These are phyloP conservation scores for Spizaetus ornatus DNA, from an alignment of 2,113 vertebrate genomes.

Conservation along the genomic window DNA sequence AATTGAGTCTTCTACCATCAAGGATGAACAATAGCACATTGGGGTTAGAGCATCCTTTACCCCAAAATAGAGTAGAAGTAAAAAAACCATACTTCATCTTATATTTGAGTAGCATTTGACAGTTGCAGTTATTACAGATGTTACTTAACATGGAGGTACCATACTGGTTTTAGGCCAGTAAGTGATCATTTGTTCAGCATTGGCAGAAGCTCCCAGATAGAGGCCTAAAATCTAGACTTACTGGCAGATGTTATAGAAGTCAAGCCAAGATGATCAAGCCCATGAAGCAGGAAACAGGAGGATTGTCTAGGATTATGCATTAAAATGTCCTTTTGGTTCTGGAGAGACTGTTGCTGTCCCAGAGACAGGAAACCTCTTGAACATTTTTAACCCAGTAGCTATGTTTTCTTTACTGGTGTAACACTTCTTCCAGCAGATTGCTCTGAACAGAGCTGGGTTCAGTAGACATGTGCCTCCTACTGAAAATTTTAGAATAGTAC, in stretches of 20 bases:
- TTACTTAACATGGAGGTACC: neutral
- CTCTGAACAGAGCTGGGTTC: neutral
- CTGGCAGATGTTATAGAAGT: neutral
- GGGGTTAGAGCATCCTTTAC: neutral
- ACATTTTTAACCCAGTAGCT: neutral
- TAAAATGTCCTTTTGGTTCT: neutral
- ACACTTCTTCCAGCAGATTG: neutral
- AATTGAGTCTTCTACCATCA: neutral
- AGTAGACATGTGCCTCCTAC: neutral
- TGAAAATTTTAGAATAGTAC: neutral
- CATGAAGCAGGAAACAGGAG: neutral
- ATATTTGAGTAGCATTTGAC: neutral
- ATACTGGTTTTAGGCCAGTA: neutral
- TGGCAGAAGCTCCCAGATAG: neutral
- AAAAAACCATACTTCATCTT: neutral
- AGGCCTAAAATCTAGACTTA: neutral
- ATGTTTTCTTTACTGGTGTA: neutral
- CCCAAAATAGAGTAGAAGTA: neutral
- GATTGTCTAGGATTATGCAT: neutral
- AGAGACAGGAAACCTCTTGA: neutral
- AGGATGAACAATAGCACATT: neutral
- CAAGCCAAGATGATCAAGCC: neutral
- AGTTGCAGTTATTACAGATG: neutral
- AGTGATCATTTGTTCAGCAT: neutral
- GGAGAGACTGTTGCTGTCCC: neutral